A percentile compares a stretch with the other conserved stretches of the same genome.
These are phyloP conservation scores for Clepsis dumicolana DNA, from an alignment of 2,888 invertebrate species.

Conservation along the genomic window DNA sequence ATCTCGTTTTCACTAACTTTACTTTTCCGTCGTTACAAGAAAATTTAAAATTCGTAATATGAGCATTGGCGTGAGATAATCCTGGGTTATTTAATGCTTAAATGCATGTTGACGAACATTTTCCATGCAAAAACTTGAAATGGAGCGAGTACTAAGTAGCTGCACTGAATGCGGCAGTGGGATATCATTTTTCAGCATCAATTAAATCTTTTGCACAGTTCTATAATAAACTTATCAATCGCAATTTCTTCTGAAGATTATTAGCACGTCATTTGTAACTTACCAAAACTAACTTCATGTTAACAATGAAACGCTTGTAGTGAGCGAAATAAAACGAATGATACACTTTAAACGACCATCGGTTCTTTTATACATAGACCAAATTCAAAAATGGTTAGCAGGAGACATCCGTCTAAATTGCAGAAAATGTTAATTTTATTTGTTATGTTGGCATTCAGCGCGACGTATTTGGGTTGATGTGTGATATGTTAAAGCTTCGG, in stretches of 20 bases:
- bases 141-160: too few relatives aligned
- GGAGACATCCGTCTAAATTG: constrained; percentile 67
- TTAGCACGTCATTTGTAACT: constrained; percentile 55
- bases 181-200: not conserved
- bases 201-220: too few relatives aligned
- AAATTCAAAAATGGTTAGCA: constrained; percentile 75
- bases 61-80: too few relatives aligned
- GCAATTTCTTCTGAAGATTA: not conserved
- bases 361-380: constrained; percentile 75
- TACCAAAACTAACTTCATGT: constrained; percentile 75
- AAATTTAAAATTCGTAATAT: too few relatives aligned
- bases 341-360: constrained; percentile 58
- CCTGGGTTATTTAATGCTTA: too few relatives aligned
- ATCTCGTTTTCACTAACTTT: too few relatives aligned
- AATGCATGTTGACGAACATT: too few relatives aligned
- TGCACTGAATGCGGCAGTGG: not conserved
- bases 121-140: too few relatives aligned
- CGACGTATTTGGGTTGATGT: constrained; percentile 68
- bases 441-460: constrained; percentile 70
- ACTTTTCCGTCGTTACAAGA: too few relatives aligned
- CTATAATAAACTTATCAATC: too few relatives aligned
- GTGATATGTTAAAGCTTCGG: constrained; percentile 67
- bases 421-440: constrained; percentile 80
- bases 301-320: constrained; percentile 58
- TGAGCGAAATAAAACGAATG: constrained; percentile 65